Evolutionary conservation across 2,113 vertebrate genomes (phyloP).

Genomic region (Spheniscus mendiculus): DNA sequence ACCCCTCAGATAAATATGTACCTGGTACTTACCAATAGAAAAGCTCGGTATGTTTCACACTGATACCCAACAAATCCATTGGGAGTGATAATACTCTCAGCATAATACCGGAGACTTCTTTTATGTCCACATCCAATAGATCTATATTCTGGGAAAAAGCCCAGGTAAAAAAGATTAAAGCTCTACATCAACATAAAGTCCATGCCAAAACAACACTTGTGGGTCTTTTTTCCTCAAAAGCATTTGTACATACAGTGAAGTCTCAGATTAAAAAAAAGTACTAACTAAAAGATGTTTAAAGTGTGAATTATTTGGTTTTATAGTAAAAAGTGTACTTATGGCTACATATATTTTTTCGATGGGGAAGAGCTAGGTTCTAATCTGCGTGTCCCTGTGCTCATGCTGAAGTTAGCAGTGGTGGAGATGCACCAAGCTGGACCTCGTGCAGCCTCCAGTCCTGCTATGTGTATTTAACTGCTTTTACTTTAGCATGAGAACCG

Average conservation of each 20-base stretch:
- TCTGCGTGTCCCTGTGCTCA: fast-evolving
- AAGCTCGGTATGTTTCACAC: slow-evolving; percentile 46
- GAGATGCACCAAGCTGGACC: neutral
- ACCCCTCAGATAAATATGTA: neutral
- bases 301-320: neutral
- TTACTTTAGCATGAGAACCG: neutral
- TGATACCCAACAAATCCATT: slow-evolving; percentile 51
- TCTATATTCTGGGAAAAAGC: neutral
- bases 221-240: neutral
- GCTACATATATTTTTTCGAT: fast-evolving
- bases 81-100: slow-evolving; percentile 54
- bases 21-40: slow-evolving; percentile 31
- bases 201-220: neutral
- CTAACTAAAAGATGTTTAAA: neutral
- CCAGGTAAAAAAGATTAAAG: neutral
- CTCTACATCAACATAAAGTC: neutral
- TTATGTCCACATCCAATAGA: slow-evolving; percentile 55
- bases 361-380: neutral
- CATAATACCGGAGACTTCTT: slow-evolving; percentile 59
- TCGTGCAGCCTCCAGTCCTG: neutral
- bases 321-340: neutral
- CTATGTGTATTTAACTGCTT: neutral
- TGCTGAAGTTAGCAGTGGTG: neutral
- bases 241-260: neutral
- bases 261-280: neutral